Evolutionary conservation across 35 echinoderm and acorn worm species (phyloP).

Genomic region (Apostichopus parvimensis): DNA sequence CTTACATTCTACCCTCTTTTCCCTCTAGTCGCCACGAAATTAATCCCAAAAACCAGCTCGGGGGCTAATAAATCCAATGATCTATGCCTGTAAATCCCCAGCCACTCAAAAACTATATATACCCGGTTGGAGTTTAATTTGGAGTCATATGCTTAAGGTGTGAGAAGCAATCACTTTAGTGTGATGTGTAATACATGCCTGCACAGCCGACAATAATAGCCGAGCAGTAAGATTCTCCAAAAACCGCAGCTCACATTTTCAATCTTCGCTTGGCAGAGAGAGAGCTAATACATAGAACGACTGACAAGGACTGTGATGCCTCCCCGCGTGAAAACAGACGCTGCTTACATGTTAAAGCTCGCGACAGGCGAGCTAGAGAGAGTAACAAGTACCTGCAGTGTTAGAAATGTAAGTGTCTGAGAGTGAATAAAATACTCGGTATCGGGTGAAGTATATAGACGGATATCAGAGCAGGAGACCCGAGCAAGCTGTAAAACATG

Average conservation of each 20-base stretch:
- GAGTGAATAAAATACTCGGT: no score
- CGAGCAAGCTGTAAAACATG: no score
- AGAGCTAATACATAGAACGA: neutral
- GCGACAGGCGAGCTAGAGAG: neutral
- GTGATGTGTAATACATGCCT: conserved; percentile 1
- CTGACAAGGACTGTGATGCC: neutral
- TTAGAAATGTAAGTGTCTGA: neutral
- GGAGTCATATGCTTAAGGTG: conserved; percentile 41
- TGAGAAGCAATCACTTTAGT: conserved; percentile 44
- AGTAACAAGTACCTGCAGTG: neutral
- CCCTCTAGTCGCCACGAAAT: conserved; percentile 10
- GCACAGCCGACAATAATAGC: neutral
- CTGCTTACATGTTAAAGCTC: neutral
- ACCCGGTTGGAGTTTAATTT: neutral
- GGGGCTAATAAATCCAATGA: conserved; percentile 12
- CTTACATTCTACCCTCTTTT: neutral
- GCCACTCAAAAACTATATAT: neutral
- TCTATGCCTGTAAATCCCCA: conserved; percentile 5
- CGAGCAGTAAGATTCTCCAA: neutral
- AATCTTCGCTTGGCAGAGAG: neutral
- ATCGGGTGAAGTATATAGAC: no score
- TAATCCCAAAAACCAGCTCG: conserved; percentile 12
- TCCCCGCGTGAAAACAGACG: neutral
- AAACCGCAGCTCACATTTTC: neutral
- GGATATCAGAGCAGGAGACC: no score